A percentile compares a stretch with the other conserved stretches of the same genome.
Conservation (phyloP, 2,888 invertebrate species). For the Rhimphoctona megacephalus region DNA sequence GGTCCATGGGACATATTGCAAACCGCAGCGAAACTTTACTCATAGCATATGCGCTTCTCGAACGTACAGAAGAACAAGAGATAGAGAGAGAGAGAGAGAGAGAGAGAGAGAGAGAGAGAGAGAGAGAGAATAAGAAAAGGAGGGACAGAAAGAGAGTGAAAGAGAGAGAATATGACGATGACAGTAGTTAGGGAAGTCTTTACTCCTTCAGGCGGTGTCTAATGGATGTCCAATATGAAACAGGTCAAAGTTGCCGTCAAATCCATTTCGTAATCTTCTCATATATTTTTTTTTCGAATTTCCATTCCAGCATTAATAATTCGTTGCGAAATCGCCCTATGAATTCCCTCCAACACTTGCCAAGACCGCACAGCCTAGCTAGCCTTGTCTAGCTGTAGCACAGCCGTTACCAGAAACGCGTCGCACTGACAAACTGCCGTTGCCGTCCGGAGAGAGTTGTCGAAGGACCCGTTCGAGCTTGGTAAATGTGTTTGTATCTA, state of each 20-base stretch:
- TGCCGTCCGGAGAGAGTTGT: slow-evolving; percentile 73
- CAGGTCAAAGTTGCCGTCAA: neutral
- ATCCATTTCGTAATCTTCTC: neutral
- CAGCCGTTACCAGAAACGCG: slow-evolving; percentile 73
- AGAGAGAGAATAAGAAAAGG: no score
- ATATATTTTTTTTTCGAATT: neutral
- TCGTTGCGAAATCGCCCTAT: slow-evolving; percentile 40
- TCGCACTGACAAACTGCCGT: slow-evolving; percentile 76
- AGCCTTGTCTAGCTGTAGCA: slow-evolving; percentile 40
- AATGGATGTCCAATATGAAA: slow-evolving; percentile 5
- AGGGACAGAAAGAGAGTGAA: no score
- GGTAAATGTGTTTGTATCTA: slow-evolving; percentile 59
- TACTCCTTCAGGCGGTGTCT: neutral
- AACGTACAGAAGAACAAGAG: slow-evolving; percentile 4
- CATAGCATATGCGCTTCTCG: slow-evolving; percentile 73
- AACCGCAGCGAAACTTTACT: slow-evolving; percentile 84
- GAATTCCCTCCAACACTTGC: slow-evolving; percentile 70
- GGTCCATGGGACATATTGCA: slow-evolving; percentile 75
- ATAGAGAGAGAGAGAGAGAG: neutral
- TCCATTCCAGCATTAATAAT: slow-evolving; percentile 1
- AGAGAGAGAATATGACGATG: neutral
- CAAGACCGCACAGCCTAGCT: slow-evolving; percentile 70
- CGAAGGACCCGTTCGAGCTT: slow-evolving; percentile 68
- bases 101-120: slow-evolving; percentile 12
- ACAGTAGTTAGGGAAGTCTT: neutral